Conservation (phyloP, 2,113 vertebrate species). For the Bothrops jararaca region DNA sequence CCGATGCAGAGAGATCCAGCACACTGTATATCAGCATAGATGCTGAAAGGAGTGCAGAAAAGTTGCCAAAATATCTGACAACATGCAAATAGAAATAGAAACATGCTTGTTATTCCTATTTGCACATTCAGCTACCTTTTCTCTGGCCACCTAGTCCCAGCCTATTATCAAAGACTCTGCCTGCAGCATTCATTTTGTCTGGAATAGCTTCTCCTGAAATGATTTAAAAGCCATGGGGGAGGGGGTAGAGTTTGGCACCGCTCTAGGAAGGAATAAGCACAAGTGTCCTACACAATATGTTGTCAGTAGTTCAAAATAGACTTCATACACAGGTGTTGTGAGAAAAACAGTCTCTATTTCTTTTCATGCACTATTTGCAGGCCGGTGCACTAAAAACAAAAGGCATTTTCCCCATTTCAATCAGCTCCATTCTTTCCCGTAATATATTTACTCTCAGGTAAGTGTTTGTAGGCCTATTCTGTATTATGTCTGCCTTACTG, state of each 20-base stretch:
- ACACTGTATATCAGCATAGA: neutral
- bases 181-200: neutral
- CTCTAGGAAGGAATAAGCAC: neutral
- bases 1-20: neutral
- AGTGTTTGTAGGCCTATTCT: neutral
- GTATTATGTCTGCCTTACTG: neutral
- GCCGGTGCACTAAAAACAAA: neutral
- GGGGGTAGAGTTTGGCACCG: neutral
- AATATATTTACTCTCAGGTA: neutral
- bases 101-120: neutral
- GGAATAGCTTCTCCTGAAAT: neutral
- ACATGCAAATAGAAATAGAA: neutral
- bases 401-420: neutral
- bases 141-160: neutral
- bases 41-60: neutral
- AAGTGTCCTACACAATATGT: neutral
- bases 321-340: neutral
- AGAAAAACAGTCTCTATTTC: neutral
- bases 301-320: neutral
- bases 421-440: neutral
- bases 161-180: neutral
- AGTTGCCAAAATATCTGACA: neutral
- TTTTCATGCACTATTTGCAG: neutral
- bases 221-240: neutral
- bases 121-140: neutral